A percentile compares a stretch with the other conserved stretches of the same genome.
These are phyloP conservation scores for Hylyphantes graminicola DNA, from an alignment of 1,140 invertebrate genomes.

Conservation along the genomic window DNA sequence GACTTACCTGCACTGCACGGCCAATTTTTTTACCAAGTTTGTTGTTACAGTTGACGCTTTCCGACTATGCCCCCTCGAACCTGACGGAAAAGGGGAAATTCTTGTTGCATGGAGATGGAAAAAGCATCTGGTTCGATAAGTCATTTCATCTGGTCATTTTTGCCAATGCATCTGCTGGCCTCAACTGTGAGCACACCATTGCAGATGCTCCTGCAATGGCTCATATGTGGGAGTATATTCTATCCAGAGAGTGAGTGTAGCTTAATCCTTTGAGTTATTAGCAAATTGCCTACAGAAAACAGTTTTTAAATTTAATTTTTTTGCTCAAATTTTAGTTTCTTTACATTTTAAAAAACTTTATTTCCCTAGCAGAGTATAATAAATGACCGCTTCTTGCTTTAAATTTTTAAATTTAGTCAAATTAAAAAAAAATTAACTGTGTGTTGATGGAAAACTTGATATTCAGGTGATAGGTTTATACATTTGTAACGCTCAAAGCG, in stretches of 20 bases:
- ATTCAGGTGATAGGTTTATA: no score
- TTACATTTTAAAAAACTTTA: no score
- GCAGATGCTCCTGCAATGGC: constrained; percentile 73
- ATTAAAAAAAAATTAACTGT: no score
- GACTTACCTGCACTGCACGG: no score
- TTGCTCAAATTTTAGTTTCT: no score
- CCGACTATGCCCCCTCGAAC: constrained; percentile 65
- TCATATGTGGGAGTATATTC: constrained; percentile 72
- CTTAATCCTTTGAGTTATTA: background rate
- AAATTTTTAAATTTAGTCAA: no score
- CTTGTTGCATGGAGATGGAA: constrained; percentile 69
- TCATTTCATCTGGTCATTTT: constrained; percentile 69
- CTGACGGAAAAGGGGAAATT: constrained; percentile 68
- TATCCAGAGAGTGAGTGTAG: constrained; percentile 70
- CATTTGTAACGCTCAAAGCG: no score
- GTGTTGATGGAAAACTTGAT: no score
- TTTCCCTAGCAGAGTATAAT: no score
- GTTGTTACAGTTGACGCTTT: constrained; percentile 66
- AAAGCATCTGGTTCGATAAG: constrained; percentile 71
- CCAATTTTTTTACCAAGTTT: no score
- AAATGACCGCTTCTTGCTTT: no score
- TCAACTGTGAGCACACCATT: constrained; percentile 73
- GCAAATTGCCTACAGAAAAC: background rate
- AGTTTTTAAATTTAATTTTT: background rate
- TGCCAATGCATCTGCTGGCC: constrained; percentile 69